Conservation (phyloP, 2,113 vertebrate genomes). For the Ceyx cyanopectus region DNA sequence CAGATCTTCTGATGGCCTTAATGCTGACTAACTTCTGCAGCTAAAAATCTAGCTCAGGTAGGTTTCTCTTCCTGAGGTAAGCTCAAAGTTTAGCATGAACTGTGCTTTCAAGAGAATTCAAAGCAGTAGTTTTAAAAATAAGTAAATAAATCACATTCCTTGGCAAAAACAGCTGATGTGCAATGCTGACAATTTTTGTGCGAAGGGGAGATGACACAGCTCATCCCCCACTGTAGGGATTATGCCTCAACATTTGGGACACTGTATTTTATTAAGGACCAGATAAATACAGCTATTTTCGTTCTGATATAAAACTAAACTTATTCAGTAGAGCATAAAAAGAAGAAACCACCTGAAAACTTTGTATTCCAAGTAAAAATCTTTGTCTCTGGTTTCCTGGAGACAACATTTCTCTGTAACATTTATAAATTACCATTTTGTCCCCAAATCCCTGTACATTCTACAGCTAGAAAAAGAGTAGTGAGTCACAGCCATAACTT, state of each 20-base stretch:
- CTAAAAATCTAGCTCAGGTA: neutral
- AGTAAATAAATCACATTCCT: neutral
- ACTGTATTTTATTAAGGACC: neutral
- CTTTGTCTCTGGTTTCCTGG: neutral
- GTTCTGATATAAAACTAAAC: neutral
- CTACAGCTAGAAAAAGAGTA: slow-evolving; percentile 1
- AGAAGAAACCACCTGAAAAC: neutral
- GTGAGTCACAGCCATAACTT: neutral
- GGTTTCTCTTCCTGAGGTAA: neutral
- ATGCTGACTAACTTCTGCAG: neutral
- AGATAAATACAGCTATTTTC: neutral
- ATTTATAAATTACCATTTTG: neutral
- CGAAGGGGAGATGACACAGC: neutral
- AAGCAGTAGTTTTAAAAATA: neutral
- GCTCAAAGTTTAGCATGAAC: neutral
- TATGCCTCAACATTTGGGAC: neutral
- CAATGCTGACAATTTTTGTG: neutral
- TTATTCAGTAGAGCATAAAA: neutral
- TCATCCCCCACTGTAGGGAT: neutral
- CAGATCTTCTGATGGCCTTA: neutral
- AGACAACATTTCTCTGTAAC: neutral
- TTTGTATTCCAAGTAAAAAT: neutral
- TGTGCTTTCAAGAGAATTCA: neutral
- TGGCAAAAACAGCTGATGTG: neutral
- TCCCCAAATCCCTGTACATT: neutral